Conservation (phyloP, 2,113 vertebrate species). For the Archocentrus centrarchus region DNA sequence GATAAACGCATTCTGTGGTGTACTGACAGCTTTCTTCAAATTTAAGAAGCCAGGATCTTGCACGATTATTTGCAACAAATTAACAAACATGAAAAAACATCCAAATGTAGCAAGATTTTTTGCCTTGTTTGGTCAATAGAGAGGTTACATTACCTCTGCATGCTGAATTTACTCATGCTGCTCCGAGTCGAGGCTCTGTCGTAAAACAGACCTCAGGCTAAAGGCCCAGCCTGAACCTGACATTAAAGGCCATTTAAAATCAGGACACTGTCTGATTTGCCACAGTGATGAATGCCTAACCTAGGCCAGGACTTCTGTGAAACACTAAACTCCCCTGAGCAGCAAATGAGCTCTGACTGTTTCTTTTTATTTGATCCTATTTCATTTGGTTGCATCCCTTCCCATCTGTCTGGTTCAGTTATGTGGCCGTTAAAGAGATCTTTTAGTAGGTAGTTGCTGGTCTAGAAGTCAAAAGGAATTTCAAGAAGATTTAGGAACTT, state of each 20-base stretch:
- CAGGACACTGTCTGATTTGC: slow-evolving; percentile 78
- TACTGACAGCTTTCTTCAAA: not conserved
- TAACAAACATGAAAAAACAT: not conserved
- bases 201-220: slow-evolving; percentile 75
- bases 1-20: not conserved
- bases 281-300: slow-evolving; percentile 72
- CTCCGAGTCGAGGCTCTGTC: slow-evolving; percentile 40
- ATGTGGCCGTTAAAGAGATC: slow-evolving; percentile 46
- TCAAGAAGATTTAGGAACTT: not conserved
- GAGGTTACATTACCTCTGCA: not conserved
- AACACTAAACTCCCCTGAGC: slow-evolving; percentile 79
- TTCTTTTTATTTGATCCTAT: slow-evolving; percentile 80
- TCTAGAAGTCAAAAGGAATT: not conserved
- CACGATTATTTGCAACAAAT: not conserved
- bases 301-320: slow-evolving; percentile 72
- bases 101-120: not conserved
- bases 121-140: not conserved
- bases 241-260: slow-evolving; percentile 79
- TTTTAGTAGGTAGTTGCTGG: slow-evolving; percentile 29
- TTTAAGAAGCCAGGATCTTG: not conserved
- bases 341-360: slow-evolving; percentile 79
- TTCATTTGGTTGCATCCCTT: slow-evolving; percentile 68
- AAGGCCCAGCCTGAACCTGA: slow-evolving; percentile 74
- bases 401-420: slow-evolving; percentile 62
- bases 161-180: slow-evolving; percentile 43